Conservation (phyloP, 2,888 invertebrate genomes). For the Trichopria drosophilae region DNA sequence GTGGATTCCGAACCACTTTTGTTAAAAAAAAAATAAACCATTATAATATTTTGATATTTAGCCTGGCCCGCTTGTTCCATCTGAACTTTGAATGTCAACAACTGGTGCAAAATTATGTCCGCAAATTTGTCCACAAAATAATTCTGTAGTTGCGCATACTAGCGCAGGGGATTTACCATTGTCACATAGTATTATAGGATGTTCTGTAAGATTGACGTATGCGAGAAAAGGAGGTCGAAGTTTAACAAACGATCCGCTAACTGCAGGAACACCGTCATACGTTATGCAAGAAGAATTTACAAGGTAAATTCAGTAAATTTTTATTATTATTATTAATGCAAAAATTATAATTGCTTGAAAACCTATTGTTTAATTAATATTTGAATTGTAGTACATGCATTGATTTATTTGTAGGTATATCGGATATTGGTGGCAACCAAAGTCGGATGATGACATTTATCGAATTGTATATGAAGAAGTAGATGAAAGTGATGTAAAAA, state of each 20-base stretch:
- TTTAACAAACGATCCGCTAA: slow-evolving; percentile 80
- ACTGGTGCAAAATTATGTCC: slow-evolving; percentile 76
- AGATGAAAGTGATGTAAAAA: slow-evolving; percentile 87
- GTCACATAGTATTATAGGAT: slow-evolving; percentile 69
- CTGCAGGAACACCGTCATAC: slow-evolving; percentile 96
- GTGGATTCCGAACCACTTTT: no score
- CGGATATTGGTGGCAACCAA: slow-evolving; percentile 98
- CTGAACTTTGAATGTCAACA: slow-evolving; percentile 67
- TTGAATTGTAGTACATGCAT: slow-evolving; percentile 6
- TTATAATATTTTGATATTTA: no score
- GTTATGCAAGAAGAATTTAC: slow-evolving; percentile 97
- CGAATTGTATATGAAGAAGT: slow-evolving; percentile 86
- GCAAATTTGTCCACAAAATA: slow-evolving; percentile 79
- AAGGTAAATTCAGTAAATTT: slow-evolving; percentile 45
- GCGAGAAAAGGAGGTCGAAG: slow-evolving; percentile 70
- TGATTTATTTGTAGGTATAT: slow-evolving; percentile 65
- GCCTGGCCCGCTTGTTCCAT: slow-evolving; percentile 69
- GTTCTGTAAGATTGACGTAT: slow-evolving; percentile 72
- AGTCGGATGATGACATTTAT: slow-evolving; percentile 72
- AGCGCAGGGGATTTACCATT: slow-evolving; percentile 91
- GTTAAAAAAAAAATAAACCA: no score
- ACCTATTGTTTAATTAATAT: slow-evolving; percentile 2
- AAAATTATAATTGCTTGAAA: slow-evolving; percentile 6
- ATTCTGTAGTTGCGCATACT: slow-evolving; percentile 85
- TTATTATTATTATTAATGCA: no score